Evolutionary conservation across 2,797 vertebrate species (phyloP).

Genomic region (Gila robusta): DNA sequence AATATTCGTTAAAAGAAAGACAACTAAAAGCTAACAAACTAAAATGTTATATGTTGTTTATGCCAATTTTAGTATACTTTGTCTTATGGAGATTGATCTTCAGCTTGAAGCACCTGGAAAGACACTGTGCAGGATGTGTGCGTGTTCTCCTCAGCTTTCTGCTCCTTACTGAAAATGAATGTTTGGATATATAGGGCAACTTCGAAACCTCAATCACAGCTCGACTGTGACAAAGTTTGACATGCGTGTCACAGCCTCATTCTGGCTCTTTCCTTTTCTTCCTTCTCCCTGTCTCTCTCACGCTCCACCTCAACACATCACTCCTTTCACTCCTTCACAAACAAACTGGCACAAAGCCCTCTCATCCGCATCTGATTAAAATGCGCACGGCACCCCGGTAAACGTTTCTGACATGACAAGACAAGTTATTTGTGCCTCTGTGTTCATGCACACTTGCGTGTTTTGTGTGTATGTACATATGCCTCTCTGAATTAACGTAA

Average conservation of each 20-base stretch:
- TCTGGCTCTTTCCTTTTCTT: conserved; percentile 2
- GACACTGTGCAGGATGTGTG: background rate
- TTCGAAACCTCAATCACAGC: conserved; percentile 46
- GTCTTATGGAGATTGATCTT: background rate
- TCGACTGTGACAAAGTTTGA: conserved; percentile 54
- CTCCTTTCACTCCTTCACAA: conserved; percentile 22
- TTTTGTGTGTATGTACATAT: conserved; percentile 19
- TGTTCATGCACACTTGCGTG: conserved; percentile 12
- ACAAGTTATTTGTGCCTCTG: conserved; percentile 41
- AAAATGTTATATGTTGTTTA: background rate
- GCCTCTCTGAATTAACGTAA: conserved; percentile 34
- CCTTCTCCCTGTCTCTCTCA: conserved; percentile 27
- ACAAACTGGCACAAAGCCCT: conserved; percentile 35
- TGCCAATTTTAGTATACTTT: background rate
- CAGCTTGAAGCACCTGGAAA: background rate
- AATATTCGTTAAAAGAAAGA: background rate
- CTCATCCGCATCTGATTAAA: conserved; percentile 54
- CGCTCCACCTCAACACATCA: conserved; percentile 31
- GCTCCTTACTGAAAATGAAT: background rate
- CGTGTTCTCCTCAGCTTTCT: background rate
- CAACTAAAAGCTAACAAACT: background rate
- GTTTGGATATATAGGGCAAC: conserved; percentile 38
- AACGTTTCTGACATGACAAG: conserved; percentile 44
- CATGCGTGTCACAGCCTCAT: conserved; percentile 46
- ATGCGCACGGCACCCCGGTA: conserved; percentile 26